Conservation (phyloP, 2,797 vertebrate species). For the Schizopygopsis malacanthus region DNA sequence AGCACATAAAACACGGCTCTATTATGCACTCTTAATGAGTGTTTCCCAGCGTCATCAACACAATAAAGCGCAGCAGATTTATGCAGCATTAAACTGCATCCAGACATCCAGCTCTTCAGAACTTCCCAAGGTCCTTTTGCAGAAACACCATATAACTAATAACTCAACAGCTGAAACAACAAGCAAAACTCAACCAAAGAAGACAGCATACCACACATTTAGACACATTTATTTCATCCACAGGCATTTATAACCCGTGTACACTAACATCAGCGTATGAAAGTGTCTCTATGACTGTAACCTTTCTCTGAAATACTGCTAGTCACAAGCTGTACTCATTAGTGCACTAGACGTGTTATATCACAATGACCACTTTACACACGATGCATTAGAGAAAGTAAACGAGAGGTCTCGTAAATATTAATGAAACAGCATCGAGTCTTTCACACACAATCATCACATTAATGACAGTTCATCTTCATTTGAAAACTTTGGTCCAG, state of each 20-base stretch:
- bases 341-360: constrained; percentile 69
- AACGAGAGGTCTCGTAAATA: constrained; percentile 65
- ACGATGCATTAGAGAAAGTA: constrained; percentile 90
- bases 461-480: neutral
- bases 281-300: constrained; percentile 70
- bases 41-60: constrained; percentile 41
- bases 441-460: neutral
- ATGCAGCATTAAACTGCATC: neutral
- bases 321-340: constrained; percentile 88
- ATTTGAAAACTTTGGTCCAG: constrained; percentile 2
- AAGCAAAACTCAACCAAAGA: neutral
- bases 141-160: neutral
- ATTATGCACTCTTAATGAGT: constrained; percentile 47
- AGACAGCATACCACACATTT: neutral
- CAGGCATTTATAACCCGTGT: constrained; percentile 78
- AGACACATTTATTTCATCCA: constrained; percentile 89
- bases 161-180: too few species aligned
- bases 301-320: constrained; percentile 80
- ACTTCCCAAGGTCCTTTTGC: neutral
- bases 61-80: constrained; percentile 39
- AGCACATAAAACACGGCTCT: constrained; percentile 46
- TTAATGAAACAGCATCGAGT: neutral
- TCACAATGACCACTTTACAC: constrained; percentile 83
- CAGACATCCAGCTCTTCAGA: neutral
- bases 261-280: constrained; percentile 37